These are phyloP conservation scores for Euclidia mi DNA, from an alignment of 2,888 invertebrate genomes.

Conservation along the genomic window DNA sequence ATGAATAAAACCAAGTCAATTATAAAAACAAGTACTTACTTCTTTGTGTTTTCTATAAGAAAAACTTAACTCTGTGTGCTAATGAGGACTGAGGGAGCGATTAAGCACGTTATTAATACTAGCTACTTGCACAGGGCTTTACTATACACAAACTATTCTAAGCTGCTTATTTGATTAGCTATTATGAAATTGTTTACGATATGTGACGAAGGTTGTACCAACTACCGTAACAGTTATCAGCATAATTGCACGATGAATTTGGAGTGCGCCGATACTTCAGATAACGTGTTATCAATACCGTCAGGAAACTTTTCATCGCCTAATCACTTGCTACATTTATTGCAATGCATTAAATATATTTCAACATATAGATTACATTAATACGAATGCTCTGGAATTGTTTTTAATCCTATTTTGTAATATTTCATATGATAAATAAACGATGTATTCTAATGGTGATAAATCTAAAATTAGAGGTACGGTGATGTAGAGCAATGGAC, in stretches of 20 bases:
- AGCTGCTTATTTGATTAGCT: neutral
- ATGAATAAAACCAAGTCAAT: too few relatives aligned
- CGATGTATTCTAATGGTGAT: neutral
- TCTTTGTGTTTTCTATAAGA: too few relatives aligned
- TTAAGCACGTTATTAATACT: too few relatives aligned
- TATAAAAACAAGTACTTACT: too few relatives aligned
- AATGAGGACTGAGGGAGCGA: too few relatives aligned
- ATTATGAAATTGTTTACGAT: conserved; percentile 32
- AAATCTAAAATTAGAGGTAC: conserved; percentile 30
- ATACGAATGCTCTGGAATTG: neutral
- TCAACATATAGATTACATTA: conserved; percentile 17
- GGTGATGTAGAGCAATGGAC: conserved; percentile 8
- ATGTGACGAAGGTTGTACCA: conserved; percentile 65
- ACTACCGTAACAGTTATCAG: conserved; percentile 71
- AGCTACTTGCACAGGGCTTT: too few relatives aligned
- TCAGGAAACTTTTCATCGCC: conserved; percentile 62
- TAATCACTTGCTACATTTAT: conserved; percentile 55
- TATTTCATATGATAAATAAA: neutral
- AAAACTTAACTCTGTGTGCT: too few relatives aligned
- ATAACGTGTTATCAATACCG: conserved; percentile 71
- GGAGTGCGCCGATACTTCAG: conserved; percentile 62
- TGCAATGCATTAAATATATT: conserved; percentile 28
- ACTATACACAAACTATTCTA: too few relatives aligned
- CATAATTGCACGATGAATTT: conserved; percentile 70
- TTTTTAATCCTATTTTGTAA: neutral